phyloP scores from a whole-genome alignment of 1,140 invertebrate species.

The Drosophila azteca region DNA sequence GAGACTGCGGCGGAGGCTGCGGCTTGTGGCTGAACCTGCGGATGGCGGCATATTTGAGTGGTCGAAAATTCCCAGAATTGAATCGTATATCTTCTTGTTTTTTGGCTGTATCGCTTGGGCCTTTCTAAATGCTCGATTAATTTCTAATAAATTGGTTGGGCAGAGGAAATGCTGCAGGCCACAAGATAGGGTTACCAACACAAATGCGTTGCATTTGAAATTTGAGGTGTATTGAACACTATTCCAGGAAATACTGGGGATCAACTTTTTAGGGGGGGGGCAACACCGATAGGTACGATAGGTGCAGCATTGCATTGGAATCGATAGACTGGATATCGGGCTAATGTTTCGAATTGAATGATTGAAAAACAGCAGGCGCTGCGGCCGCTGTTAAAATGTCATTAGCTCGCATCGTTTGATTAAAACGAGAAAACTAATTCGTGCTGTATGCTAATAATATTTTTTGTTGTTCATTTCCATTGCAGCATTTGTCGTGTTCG shows the following conservation, averaged over 20 bases:
- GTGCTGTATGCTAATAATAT: background rate
- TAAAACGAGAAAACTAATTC: conserved; percentile 41
- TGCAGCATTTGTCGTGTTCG: conserved; percentile 81
- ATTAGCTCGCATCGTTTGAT: conserved; percentile 30
- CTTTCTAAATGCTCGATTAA: conserved; percentile 80
- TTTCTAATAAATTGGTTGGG: conserved; percentile 79
- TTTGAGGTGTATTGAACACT: conserved; percentile 25
- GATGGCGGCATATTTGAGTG: conserved; percentile 71
- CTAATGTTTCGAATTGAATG: background rate
- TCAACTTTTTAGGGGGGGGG: too few species aligned
- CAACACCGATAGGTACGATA: background rate
- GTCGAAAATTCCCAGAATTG: conserved; percentile 69
- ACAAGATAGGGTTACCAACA: conserved; percentile 53
- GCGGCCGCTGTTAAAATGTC: conserved; percentile 30
- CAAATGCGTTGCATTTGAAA: conserved; percentile 48
- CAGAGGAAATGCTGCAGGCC: conserved; percentile 68
- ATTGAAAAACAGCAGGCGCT: conserved; percentile 53
- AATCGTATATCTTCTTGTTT: conserved; percentile 73
- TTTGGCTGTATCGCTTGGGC: conserved; percentile 7
- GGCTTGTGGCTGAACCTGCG: conserved; percentile 16
- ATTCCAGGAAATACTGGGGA: conserved; percentile 33
- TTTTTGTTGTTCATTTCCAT: conserved; percentile 66
- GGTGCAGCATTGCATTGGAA: conserved; percentile 29
- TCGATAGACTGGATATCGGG: background rate
- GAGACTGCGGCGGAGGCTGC: conserved; percentile 4